A percentile compares a stretch with the other conserved stretches of the same genome.
phyloP scores from a whole-genome alignment of 2,113 vertebrate species.

The Pristiophorus japonicus region DNA sequence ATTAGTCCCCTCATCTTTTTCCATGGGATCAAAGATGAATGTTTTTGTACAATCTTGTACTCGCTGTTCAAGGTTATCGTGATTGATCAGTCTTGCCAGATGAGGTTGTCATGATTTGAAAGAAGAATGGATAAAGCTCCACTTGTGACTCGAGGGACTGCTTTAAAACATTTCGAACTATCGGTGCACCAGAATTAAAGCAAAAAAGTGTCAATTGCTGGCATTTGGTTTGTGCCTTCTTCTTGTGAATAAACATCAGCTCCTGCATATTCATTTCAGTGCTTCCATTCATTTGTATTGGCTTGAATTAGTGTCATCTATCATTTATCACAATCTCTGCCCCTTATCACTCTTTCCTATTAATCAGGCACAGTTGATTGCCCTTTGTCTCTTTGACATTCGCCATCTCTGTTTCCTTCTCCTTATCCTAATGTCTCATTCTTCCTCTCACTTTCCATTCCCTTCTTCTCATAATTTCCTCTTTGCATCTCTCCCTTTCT shows the following conservation, averaged over 20 bases:
- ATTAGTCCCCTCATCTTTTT: neutral
- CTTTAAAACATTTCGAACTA: neutral
- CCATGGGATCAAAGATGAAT: neutral
- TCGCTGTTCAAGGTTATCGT: neutral
- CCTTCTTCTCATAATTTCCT: neutral
- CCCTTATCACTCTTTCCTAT: neutral
- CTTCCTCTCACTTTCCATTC: neutral
- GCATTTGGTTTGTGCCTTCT: neutral
- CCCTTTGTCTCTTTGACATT: neutral
- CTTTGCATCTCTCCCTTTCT: neutral
- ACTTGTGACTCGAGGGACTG: neutral
- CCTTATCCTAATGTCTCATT: neutral
- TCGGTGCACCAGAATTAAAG: neutral
- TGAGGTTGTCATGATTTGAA: slow-evolving; percentile 19
- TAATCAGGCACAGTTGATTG: neutral
- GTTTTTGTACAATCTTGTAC: neutral
- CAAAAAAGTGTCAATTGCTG: neutral
- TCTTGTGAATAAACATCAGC: neutral
- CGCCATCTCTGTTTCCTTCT: neutral
- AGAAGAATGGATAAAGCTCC: neutral
- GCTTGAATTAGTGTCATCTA: neutral
- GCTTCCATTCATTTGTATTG: neutral
- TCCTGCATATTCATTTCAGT: neutral
- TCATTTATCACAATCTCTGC: neutral
- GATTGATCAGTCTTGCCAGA: slow-evolving; percentile 25